These are phyloP conservation scores for Zaprionus camerounensis DNA, from an alignment of 1,140 invertebrate species.

Conservation along the genomic window DNA sequence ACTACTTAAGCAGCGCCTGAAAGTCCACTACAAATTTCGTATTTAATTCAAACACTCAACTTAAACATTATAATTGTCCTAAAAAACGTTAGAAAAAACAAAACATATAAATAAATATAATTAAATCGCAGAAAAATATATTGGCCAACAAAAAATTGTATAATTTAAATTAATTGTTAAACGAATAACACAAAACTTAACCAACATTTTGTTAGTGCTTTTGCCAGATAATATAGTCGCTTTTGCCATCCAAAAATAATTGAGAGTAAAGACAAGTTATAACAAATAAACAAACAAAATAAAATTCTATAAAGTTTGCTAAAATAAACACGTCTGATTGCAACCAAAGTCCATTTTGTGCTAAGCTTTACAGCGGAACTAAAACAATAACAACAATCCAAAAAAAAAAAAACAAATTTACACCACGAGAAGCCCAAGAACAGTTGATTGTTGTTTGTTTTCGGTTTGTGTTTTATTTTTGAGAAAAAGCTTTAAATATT, in stretches of 20 bases:
- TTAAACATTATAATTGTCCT: constrained; percentile 2
- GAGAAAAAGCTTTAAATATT: constrained; percentile 32
- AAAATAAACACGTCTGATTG: constrained; percentile 29
- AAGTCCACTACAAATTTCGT: constrained; percentile 19
- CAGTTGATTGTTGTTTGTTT: constrained; percentile 16
- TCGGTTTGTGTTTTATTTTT: neutral
- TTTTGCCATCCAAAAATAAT: constrained; percentile 50
- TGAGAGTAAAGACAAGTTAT: constrained; percentile 2
- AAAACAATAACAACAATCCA: constrained; percentile 6
- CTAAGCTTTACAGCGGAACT: constrained; percentile 32
- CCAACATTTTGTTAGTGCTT: constrained; percentile 42
- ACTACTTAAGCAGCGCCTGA: constrained; percentile 30
- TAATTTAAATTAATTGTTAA: constrained; percentile 1
- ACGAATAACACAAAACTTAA: constrained; percentile 22
- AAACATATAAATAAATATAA: constrained; percentile 4
- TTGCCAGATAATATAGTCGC: constrained; percentile 54
- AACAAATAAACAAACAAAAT: constrained; percentile 7
- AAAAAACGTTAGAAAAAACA: constrained; percentile 14
- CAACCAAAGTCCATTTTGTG: constrained; percentile 71
- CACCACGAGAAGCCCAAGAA: constrained; percentile 14
- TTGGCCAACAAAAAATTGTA: constrained; percentile 8
- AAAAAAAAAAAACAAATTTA: constrained; percentile 12
- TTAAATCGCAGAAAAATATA: constrained; percentile 18
- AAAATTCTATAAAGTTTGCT: constrained; percentile 28
- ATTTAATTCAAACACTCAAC: neutral